These are phyloP conservation scores for Danio tinwini DNA, from an alignment of 2,797 vertebrate species.

Conservation along the genomic window DNA sequence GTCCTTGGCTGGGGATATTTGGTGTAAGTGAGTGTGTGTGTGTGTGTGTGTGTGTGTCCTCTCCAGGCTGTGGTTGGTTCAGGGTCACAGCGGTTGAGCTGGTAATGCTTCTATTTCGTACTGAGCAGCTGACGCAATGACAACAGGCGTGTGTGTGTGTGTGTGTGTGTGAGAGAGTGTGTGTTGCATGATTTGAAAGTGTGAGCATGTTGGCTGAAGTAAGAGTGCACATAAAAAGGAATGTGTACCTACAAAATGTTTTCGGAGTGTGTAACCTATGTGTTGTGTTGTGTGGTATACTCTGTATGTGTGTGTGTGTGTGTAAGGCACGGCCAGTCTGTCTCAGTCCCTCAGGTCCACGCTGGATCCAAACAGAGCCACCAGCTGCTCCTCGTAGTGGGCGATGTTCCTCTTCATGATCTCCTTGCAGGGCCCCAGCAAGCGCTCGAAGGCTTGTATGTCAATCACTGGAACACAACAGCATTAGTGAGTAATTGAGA, in stretches of 20 bases:
- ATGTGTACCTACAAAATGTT: slow-evolving; percentile 66
- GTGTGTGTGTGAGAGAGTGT: slow-evolving; percentile 36
- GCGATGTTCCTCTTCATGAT: slow-evolving; percentile 99
- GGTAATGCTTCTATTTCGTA: slow-evolving; percentile 64
- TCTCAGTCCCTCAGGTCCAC: slow-evolving; percentile 93
- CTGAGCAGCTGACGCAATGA: slow-evolving; percentile 65
- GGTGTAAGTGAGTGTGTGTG: slow-evolving; percentile 62
- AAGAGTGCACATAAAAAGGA: slow-evolving; percentile 66
- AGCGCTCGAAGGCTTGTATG: slow-evolving; percentile 96
- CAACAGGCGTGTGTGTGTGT: slow-evolving; percentile 38
- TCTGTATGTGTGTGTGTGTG: slow-evolving; percentile 56
- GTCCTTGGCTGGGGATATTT: slow-evolving; percentile 65
- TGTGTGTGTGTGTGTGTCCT: slow-evolving; percentile 61
- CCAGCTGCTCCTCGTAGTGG: slow-evolving; percentile 97
- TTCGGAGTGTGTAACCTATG: slow-evolving; percentile 66
- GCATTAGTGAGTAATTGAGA: neutral
- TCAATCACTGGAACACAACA: slow-evolving; percentile 88
- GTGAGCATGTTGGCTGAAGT: slow-evolving; percentile 34
- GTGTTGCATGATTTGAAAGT: slow-evolving; percentile 22
- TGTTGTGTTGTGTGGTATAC: slow-evolving; percentile 57
- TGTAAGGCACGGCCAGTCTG: slow-evolving; percentile 82
- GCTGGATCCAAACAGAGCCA: slow-evolving; percentile 98
- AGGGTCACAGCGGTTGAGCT: slow-evolving; percentile 62
- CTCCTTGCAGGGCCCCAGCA: slow-evolving; percentile 98
- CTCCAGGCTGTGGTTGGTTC: slow-evolving; percentile 56